Evolutionary conservation across 2,888 invertebrate species (phyloP), one percentile per base, ranked within the genome.

Genomic region (Rhagonycha lutea): DNA sequence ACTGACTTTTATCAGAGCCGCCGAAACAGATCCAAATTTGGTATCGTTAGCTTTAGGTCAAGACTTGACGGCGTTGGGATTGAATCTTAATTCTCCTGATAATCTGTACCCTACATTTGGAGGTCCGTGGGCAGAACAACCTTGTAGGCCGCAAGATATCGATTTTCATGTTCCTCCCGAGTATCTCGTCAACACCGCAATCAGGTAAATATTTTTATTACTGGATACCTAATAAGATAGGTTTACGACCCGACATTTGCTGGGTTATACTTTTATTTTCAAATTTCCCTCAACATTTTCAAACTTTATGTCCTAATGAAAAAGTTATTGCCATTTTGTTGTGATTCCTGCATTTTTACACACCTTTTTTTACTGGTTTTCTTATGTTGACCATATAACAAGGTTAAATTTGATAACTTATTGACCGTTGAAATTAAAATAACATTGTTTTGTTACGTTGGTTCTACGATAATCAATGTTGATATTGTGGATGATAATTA

Each of bases 81-180:
- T 99, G 87, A 99, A 99, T 91, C 93, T 99, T 87, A 99, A 99
- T 89, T 97, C 98, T 83, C 96, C 98, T 79, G 99, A 99, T 90
- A 96, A 97, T 90, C 92, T 99, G 84, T 98, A 98, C 91, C 97
- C 97, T 87, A 98, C 96, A 85, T 99, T 99, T 89, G 98, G 97
- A 85, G 99, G 99, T 79, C 99, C 99, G 14, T 99, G 98, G 97
- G 96, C 98, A 86, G 99, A 99, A 88, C 94, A 95, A 87, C 97
- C 99, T 72, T 98, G 98, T 91, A 93, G 99, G 90, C 97, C 98
- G 84, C 98, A 99, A 90, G 99, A 99, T 89, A 96, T 99, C 89
- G 98, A 98, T 90, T 98, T 95, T 90, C 96, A 97, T 88, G 98
- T 98, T 89, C 98, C 98, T 86, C 95, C 96, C 80, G 99, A 99